Evolutionary conservation across 2,888 invertebrate species (phyloP).

Genomic region (Dicyrtoma fusca): DNA sequence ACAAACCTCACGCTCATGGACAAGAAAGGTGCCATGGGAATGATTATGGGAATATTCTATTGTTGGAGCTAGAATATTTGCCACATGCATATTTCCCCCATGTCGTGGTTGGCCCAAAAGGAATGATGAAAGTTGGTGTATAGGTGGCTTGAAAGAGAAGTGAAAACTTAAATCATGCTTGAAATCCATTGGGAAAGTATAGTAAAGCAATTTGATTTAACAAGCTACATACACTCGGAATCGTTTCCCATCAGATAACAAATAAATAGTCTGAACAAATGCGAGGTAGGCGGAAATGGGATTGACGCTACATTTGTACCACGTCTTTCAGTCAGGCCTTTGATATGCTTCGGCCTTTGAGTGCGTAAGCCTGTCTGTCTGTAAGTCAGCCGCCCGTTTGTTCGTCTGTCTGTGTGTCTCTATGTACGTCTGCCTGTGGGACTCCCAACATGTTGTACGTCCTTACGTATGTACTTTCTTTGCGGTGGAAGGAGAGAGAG

Average conservation of each 20-base stretch:
- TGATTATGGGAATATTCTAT: too few relatives aligned
- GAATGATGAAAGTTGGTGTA: too few relatives aligned
- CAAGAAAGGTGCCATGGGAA: too few relatives aligned
- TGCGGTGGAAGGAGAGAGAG: background rate
- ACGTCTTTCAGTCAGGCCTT: constrained; percentile 18
- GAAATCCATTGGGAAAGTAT: constrained; percentile 1
- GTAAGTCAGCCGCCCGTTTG: too few relatives aligned
- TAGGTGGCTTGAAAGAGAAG: too few relatives aligned
- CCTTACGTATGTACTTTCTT: too few relatives aligned
- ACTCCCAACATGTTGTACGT: too few relatives aligned
- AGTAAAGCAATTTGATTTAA: constrained; percentile 10
- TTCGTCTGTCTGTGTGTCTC: too few relatives aligned
- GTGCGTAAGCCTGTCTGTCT: background rate
- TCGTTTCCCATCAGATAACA: constrained; percentile 26
- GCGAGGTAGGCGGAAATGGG: constrained; percentile 24
- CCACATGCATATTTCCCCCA: too few relatives aligned
- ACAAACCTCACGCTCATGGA: too few relatives aligned
- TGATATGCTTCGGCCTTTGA: constrained; percentile 25
- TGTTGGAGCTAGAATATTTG: background rate
- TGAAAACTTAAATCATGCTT: background rate
- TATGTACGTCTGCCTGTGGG: too few relatives aligned
- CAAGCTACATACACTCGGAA: constrained; percentile 4
- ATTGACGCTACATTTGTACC: constrained; percentile 35
- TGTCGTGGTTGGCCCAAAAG: background rate
- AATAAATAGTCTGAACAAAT: constrained; percentile 28